Conservation (phyloP, 2,113 vertebrate genomes). For the Ctenodactylus gundi region DNA sequence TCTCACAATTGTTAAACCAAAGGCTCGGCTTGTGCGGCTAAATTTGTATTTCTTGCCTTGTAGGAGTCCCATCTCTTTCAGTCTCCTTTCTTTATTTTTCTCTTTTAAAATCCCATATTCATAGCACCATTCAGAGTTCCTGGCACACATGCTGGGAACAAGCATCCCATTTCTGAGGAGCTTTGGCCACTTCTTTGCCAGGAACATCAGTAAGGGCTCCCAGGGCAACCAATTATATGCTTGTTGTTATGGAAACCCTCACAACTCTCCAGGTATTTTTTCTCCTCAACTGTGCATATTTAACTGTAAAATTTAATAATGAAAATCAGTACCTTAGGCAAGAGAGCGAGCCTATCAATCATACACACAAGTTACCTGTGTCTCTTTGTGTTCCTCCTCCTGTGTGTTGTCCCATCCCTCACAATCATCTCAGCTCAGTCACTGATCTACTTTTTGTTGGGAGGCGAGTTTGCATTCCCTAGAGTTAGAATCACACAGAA, state of each 20-base stretch:
- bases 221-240: slow-evolving; percentile 22
- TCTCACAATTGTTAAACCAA: background rate
- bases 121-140: background rate
- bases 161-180: background rate
- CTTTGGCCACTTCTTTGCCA: background rate
- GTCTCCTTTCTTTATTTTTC: background rate
- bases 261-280: background rate
- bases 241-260: slow-evolving; percentile 29
- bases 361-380: background rate
- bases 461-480: background rate
- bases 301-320: background rate
- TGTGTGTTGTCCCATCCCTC: background rate
- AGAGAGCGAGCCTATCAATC: background rate
- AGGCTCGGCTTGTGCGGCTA: background rate
- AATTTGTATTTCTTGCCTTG: background rate
- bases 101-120: background rate
- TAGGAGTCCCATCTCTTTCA: background rate
- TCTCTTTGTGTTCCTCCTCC: background rate
- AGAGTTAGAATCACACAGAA: background rate
- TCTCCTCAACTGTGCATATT: background rate
- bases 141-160: background rate
- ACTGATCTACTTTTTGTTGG: background rate
- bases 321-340: background rate
- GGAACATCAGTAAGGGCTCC: background rate
- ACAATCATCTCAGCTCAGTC: background rate